Evolutionary conservation across 2,113 vertebrate species (phyloP).

Genomic region (Protobothrops mucrosquamatus): DNA sequence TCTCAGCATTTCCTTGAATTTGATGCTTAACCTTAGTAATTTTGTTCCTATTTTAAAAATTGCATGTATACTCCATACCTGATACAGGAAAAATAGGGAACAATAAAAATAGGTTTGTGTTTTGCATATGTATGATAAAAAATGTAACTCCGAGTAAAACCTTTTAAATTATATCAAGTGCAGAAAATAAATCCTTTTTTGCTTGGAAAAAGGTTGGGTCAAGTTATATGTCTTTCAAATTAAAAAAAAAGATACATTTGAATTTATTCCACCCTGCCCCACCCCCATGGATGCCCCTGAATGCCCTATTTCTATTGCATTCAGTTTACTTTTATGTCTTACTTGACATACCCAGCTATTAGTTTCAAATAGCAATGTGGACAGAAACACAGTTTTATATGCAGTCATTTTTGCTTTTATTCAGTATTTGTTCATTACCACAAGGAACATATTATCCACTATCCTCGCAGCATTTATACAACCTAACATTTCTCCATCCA

Average conservation of each 20-base stretch:
- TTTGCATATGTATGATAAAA: background rate
- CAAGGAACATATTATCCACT: background rate
- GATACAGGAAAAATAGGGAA: background rate
- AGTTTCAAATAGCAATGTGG: background rate
- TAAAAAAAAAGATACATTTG: background rate
- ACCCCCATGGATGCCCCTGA: background rate
- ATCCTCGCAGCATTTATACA: background rate
- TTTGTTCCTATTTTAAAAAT: conserved; percentile 3
- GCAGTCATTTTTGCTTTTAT: background rate
- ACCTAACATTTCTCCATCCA: background rate
- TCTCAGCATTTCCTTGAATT: background rate
- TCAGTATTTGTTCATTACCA: background rate
- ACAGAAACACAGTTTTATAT: background rate
- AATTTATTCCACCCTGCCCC: background rate
- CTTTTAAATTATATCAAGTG: background rate
- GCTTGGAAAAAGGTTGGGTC: background rate
- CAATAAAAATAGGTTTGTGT: background rate
- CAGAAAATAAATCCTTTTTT: background rate
- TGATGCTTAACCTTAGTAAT: background rate
- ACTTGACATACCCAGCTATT: background rate
- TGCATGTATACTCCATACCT: background rate
- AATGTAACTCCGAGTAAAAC: background rate
- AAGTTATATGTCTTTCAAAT: background rate
- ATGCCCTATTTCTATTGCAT: background rate
- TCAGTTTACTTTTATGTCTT: background rate